Evolutionary conservation across 2,797 vertebrate genomes (phyloP), one percentile per base, ranked within the genome.

Genomic region (Schizopygopsis malacanthus): DNA sequence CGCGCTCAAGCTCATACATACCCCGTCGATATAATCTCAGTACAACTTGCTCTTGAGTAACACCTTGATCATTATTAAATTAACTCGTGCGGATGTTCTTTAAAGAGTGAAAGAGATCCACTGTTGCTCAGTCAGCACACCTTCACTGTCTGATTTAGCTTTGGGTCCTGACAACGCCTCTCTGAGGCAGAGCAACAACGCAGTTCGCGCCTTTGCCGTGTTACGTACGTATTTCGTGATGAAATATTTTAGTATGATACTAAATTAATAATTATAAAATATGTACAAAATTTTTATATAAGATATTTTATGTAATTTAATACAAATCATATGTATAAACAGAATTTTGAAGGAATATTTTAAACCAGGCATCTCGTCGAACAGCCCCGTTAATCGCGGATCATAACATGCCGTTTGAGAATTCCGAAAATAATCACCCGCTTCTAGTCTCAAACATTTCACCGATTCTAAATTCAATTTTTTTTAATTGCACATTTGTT

Each of bases 51-150:
- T 90, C 79, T 71, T 87, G 43, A 88, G 73, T 81, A 86, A 86
- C 91, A 82, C 75, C 84, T 86, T 91, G 90, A 87, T 93, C 95
- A 95, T 96, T 93, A 93, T 90, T 91, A 89, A 52, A 71, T 85
- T 37, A 88, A 92, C 88, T 92, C 87, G 86, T 81, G 89, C 76
- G 87, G 90, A 56, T 87, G 9, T 85, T 93, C 90, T 87, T 83
- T 92, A 87, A 85, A 85, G 79, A 77, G 85, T 88, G 84, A 87
- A 92, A 88, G 85, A 85, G 92, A 90, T 92, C 86, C 89, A 90
- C 73, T 84, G 75, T 86, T 81, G 88, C 79, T 83, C 70, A 85
- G 89, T 83, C 70, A 85, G 89, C 89, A 89, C 90, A 87, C 87
- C 89, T 90, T 88, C 82, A 86, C 88, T 76, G 86, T 81, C 84